phyloP scores from a whole-genome alignment of 2,797 vertebrate genomes.

The Myripristis jacobus region DNA sequence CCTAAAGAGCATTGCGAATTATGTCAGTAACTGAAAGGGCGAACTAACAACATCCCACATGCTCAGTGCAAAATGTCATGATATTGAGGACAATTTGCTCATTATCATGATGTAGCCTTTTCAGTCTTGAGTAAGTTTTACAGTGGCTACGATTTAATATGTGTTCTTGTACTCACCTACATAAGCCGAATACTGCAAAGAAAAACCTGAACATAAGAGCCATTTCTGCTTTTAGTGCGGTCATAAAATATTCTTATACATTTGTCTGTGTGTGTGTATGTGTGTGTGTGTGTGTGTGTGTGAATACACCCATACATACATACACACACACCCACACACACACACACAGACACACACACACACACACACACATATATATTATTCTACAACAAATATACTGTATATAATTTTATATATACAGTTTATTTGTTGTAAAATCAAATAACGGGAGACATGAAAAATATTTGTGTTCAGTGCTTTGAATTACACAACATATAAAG shows the following conservation, averaged over 20 bases:
- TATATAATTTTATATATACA: too few species aligned
- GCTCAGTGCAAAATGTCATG: conserved; percentile 43
- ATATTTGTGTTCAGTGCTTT: background rate
- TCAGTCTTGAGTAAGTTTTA: conserved; percentile 53
- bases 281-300: too few species aligned
- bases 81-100: conserved; percentile 42
- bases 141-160: conserved; percentile 24
- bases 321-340: too few species aligned
- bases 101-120: conserved; percentile 45
- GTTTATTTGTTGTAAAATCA: conserved; percentile 7
- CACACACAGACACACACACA: too few species aligned
- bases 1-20: conserved; percentile 39
- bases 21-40: conserved; percentile 48
- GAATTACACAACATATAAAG: background rate
- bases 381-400: too few species aligned
- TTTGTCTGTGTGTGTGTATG: too few species aligned
- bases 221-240: too few species aligned
- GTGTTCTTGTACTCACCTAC: conserved; percentile 16
- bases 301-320: too few species aligned
- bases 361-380: too few species aligned
- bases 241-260: too few species aligned
- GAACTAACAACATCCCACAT: conserved; percentile 50
- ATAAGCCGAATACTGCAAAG: conserved; percentile 49
- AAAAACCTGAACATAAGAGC: conserved; percentile 21
- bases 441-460: background rate